A percentile compares a stretch with the other conserved stretches of the same genome.
Evolutionary conservation across 2,113 vertebrate genomes (phyloP).

Genomic region (Pelusios castaneus): DNA sequence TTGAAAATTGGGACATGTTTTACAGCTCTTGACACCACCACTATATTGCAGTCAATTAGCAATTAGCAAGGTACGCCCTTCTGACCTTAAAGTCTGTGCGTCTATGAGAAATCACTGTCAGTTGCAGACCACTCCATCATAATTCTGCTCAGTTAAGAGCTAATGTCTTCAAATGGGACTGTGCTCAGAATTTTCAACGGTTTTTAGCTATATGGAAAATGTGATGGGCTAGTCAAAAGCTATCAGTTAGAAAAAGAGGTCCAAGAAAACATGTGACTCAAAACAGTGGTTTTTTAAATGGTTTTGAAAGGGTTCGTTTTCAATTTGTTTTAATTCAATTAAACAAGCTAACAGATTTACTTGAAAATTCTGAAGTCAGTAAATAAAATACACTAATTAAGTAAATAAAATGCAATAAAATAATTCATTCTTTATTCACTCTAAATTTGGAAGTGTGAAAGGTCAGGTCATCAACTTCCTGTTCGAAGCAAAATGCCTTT

Average conservation of each 20-base stretch:
- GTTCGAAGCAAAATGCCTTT: neutral
- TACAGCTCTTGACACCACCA: accelerated
- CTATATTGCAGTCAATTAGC: neutral
- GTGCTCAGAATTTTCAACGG: neutral
- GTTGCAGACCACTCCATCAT: no score
- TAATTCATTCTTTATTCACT: neutral
- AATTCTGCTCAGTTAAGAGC: neutral
- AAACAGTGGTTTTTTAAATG: neutral
- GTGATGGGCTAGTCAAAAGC: neutral
- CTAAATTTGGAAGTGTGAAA: neutral
- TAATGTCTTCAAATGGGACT: neutral
- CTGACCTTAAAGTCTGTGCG: no score
- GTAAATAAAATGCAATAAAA: neutral
- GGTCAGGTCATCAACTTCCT: neutral
- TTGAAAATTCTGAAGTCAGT: neutral
- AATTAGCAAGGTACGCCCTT: neutral
- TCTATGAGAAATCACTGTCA: neutral
- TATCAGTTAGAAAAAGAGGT: neutral
- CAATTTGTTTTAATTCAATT: neutral
- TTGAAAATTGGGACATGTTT: neutral
- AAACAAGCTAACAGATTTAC: neutral
- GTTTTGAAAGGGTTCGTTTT: neutral
- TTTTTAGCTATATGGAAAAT: neutral
- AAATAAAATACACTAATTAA: neutral
- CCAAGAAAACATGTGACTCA: neutral